These are phyloP conservation scores for Propithecus deckenii DNA, from an alignment of 2,797 vertebrate species.

Conservation along the genomic window DNA sequence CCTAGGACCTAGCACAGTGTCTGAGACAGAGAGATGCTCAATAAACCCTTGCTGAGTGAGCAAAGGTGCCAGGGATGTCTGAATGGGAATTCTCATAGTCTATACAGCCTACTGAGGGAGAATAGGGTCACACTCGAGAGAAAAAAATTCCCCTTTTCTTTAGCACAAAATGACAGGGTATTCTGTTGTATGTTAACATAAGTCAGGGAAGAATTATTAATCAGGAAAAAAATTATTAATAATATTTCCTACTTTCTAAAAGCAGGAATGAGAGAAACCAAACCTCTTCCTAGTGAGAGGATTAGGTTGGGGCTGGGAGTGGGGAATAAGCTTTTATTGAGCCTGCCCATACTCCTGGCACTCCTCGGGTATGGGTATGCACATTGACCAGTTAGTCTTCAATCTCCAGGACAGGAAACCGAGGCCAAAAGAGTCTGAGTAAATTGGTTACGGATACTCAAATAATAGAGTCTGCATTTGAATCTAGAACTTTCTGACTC, in stretches of 20 bases:
- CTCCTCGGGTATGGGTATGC: not conserved
- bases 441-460: not conserved
- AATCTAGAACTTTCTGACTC: not conserved
- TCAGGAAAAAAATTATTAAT: not conserved
- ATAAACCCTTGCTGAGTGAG: not conserved
- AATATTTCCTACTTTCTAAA: not conserved
- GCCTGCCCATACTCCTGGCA: not conserved
- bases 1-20: not conserved
- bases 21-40: not conserved
- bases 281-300: not conserved
- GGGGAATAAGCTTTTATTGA: not conserved
- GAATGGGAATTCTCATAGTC: not conserved
- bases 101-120: not conserved
- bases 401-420: not conserved
- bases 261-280: not conserved
- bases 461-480: not conserved
- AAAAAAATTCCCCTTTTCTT: not conserved
- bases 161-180: not conserved
- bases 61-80: not conserved
- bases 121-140: not conserved
- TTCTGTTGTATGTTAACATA: not conserved
- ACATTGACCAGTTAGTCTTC: not conserved
- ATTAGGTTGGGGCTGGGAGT: rapidly evolving
- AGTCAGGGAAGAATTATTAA: not conserved
- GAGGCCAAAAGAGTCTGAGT: not conserved